Conservation (phyloP, 2,113 vertebrate genomes). For the Oncorhynchus clarkii region DNA sequence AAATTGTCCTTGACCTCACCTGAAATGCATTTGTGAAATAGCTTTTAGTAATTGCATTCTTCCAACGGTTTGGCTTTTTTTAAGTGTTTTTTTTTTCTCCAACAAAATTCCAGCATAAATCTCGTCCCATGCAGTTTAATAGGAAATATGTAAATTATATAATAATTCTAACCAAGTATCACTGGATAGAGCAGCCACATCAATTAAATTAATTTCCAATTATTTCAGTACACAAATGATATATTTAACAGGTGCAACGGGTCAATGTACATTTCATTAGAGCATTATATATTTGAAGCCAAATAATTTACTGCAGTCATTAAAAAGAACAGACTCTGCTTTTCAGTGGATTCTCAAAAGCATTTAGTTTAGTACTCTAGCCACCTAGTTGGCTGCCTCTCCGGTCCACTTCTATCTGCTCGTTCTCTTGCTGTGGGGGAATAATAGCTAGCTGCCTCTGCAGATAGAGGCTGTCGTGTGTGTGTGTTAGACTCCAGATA, state of each 20-base stretch:
- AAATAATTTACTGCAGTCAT: not conserved
- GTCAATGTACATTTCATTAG: constrained; percentile 18
- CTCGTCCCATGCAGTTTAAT: not conserved
- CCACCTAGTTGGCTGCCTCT: not conserved
- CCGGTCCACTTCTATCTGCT: constrained; percentile 30
- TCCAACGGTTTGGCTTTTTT: not conserved
- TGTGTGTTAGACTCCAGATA: not conserved
- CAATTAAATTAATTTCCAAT: constrained; percentile 5
- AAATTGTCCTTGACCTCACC: not conserved
- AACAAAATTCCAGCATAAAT: not conserved
- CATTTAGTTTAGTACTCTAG: constrained; percentile 20
- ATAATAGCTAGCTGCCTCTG: not conserved
- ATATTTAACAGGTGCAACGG: constrained; percentile 30
- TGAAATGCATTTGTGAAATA: not conserved
- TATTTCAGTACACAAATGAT: constrained; percentile 11
- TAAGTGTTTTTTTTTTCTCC: too few relatives aligned
- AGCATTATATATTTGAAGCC: not conserved
- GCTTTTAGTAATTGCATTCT: not conserved
- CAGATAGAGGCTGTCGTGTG: not conserved
- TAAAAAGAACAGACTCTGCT: constrained; percentile 9
- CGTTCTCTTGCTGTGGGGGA: constrained; percentile 2
- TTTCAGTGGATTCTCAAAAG: constrained; percentile 29
- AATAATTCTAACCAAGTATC: not conserved
- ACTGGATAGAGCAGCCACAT: not conserved
- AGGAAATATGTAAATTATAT: not conserved